Evolutionary conservation across 2,888 invertebrate species (phyloP).

Genomic region (Amaurobius ferox): DNA sequence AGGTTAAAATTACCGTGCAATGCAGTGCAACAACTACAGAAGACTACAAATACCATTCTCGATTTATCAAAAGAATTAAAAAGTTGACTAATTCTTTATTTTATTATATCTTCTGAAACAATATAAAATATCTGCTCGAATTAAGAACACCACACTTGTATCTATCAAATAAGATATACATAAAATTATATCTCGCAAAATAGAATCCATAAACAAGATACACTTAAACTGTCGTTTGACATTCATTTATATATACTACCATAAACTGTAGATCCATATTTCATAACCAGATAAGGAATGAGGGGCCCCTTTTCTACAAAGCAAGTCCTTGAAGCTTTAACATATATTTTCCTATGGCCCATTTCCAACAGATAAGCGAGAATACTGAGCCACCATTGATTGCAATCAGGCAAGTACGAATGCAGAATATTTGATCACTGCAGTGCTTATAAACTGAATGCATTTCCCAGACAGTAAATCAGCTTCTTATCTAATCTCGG

Average conservation of each 20-base stretch:
- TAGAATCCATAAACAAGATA: no score
- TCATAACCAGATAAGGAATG: neutral
- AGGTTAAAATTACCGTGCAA: no score
- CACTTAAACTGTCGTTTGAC: neutral
- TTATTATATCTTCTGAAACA: no score
- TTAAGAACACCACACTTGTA: no score
- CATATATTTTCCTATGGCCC: neutral
- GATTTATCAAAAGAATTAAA: no score
- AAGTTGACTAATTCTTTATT: no score
- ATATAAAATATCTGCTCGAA: no score
- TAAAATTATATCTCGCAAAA: no score
- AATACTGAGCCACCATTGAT: neutral
- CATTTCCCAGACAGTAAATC: neutral
- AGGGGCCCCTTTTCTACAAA: neutral
- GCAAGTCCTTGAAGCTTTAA: neutral
- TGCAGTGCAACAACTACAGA: no score
- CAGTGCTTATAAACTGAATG: neutral
- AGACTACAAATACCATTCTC: no score
- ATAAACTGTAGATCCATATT: neutral
- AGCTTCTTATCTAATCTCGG: neutral
- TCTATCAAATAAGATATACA: no score
- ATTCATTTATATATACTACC: constrained; percentile 4
- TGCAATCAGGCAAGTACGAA: neutral
- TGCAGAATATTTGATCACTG: neutral
- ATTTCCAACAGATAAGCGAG: neutral